Conservation (phyloP, 2,888 invertebrate species). For the Strigamia crassipes region DNA sequence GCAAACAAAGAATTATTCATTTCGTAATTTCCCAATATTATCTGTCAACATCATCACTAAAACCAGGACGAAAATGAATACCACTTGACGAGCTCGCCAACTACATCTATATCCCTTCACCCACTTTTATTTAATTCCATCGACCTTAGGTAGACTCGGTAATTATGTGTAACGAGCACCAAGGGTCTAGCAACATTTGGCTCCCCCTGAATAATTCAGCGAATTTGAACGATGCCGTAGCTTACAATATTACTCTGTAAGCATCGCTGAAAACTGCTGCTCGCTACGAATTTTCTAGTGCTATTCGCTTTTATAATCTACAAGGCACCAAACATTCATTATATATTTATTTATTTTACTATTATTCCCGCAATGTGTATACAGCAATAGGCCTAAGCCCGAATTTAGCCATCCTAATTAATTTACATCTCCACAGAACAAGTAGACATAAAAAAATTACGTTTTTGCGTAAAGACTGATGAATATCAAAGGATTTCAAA, state of each 20-base stretch:
- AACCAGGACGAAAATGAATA: background rate
- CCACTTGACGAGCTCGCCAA: background rate
- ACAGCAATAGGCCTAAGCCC: no score
- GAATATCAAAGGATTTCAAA: no score
- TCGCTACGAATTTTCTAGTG: background rate
- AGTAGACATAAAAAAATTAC: no score
- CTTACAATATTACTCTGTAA: constrained; percentile 7
- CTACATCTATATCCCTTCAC: background rate
- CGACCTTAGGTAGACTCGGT: constrained; percentile 8
- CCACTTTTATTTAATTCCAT: constrained; percentile 23
- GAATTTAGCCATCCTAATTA: no score
- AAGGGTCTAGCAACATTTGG: constrained; percentile 26
- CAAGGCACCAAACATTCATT: background rate
- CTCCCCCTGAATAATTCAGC: constrained; percentile 7
- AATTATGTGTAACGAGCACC: constrained; percentile 17
- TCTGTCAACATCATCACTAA: background rate
- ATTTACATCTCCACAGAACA: no score
- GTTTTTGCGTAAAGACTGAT: no score
- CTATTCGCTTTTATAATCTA: background rate
- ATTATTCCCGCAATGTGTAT: no score
- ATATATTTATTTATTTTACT: background rate
- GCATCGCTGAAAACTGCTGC: background rate
- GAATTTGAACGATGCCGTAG: constrained; percentile 20
- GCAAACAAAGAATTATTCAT: constrained; percentile 5
- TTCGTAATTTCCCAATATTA: background rate